Evolutionary conservation across 2,113 vertebrate genomes (phyloP).

Genomic region (Fukomys damarensis): DNA sequence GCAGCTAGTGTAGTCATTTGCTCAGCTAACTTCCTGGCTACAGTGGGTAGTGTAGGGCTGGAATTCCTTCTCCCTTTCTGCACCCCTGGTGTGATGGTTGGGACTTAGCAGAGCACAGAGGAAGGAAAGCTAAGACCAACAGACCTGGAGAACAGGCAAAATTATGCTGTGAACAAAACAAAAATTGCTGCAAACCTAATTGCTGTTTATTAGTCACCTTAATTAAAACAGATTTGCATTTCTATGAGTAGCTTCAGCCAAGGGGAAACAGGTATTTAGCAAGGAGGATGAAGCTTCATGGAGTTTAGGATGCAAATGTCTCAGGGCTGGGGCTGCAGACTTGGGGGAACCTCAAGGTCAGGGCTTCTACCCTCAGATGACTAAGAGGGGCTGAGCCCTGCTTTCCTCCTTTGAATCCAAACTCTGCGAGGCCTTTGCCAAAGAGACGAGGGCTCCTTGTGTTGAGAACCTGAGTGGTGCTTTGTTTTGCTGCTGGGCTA

Average conservation of each 20-base stretch:
- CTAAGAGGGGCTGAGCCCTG: background rate
- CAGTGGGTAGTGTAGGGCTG: accelerated
- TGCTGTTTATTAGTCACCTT: slow-evolving; percentile 91
- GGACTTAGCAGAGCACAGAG: background rate
- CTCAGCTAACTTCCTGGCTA: background rate
- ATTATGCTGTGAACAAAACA: slow-evolving; percentile 67
- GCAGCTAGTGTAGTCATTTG: background rate
- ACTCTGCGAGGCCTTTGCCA: background rate
- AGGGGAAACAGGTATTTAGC: slow-evolving; percentile 38
- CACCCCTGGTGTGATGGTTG: background rate
- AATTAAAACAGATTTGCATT: slow-evolving; percentile 94
- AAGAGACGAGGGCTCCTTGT: background rate
- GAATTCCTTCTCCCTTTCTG: background rate
- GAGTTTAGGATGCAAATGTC: background rate
- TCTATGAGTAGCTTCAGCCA: slow-evolving; percentile 87
- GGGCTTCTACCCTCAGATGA: background rate
- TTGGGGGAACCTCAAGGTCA: background rate
- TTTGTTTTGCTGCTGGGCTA: background rate
- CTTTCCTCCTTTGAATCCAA: background rate
- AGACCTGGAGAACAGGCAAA: slow-evolving; percentile 10
- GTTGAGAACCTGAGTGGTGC: background rate
- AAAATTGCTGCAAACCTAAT: slow-evolving; percentile 86
- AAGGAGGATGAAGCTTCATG: background rate
- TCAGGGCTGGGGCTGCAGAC: background rate
- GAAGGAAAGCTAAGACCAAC: background rate